Percentiles rank a stretch among this genome's conserved stretches.
Conservation (phyloP, 2,113 vertebrate species). For the Actinemys pallida region DNA sequence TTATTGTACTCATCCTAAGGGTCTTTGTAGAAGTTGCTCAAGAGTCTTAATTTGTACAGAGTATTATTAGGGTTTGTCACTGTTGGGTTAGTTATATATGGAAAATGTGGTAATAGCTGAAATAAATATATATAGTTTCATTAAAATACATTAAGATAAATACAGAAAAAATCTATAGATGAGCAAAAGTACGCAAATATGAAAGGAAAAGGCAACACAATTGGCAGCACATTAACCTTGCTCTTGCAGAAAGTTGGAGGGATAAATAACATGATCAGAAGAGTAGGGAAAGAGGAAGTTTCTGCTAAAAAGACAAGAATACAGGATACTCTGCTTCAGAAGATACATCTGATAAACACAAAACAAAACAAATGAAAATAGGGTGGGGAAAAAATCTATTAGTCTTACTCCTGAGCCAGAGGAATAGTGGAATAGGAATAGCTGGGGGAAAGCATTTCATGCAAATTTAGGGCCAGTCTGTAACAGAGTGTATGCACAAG, state of each 20-base stretch:
- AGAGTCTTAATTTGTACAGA: conserved; percentile 9
- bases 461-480: background rate
- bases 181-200: background rate
- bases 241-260: background rate
- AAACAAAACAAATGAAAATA: background rate
- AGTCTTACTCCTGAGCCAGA: background rate
- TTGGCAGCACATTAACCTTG: background rate
- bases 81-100: conserved; percentile 1
- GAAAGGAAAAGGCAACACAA: background rate
- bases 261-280: background rate
- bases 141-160: conserved; percentile 2
- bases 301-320: background rate
- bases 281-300: background rate
- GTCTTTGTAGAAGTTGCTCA: background rate
- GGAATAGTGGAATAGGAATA: background rate
- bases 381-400: background rate
- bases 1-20: background rate
- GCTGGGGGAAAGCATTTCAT: background rate
- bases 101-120: conserved; percentile 8
- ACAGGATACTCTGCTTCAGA: background rate
- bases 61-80: background rate
- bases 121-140: conserved; percentile 14
- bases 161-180: background rate
- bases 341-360: background rate
- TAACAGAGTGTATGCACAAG: fast-evolving